These are phyloP conservation scores for Papilio demoleus DNA, from an alignment of 2,888 invertebrate genomes.

Conservation along the genomic window DNA sequence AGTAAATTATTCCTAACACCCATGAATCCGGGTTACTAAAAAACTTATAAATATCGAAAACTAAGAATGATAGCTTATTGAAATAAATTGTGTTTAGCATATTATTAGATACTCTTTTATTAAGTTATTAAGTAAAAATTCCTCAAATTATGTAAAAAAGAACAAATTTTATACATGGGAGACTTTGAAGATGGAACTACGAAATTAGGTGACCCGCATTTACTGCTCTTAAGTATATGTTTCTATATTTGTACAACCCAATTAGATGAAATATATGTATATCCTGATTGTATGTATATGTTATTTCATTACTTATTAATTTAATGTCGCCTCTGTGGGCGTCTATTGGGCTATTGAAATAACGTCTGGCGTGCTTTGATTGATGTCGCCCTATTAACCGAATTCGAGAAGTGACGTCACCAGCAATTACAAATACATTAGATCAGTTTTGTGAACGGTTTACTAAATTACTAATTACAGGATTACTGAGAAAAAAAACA, in stretches of 20 bases:
- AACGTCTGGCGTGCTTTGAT: slow-evolving; percentile 24
- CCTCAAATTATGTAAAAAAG: too few relatives aligned
- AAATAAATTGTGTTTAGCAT: too few relatives aligned
- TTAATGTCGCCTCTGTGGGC: slow-evolving; percentile 14
- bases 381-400: slow-evolving; percentile 24
- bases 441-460: background rate
- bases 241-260: background rate
- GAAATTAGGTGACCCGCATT: too few relatives aligned
- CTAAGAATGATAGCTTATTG: too few relatives aligned
- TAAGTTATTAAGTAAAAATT: too few relatives aligned
- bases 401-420: slow-evolving; percentile 24
- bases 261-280: background rate
- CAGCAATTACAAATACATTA: slow-evolving; percentile 4
- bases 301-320: slow-evolving; percentile 6
- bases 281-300: background rate
- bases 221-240: background rate
- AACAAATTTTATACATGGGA: too few relatives aligned
- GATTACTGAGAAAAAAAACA: too few relatives aligned
- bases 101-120: too few relatives aligned
- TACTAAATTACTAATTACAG: background rate
- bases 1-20: too few relatives aligned
- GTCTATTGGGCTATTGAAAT: slow-evolving; percentile 19
- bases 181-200: too few relatives aligned
- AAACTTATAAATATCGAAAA: too few relatives aligned
- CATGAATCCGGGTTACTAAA: too few relatives aligned